Conservation (phyloP, 2,888 invertebrate species). For the Ennomos quercinarius region DNA sequence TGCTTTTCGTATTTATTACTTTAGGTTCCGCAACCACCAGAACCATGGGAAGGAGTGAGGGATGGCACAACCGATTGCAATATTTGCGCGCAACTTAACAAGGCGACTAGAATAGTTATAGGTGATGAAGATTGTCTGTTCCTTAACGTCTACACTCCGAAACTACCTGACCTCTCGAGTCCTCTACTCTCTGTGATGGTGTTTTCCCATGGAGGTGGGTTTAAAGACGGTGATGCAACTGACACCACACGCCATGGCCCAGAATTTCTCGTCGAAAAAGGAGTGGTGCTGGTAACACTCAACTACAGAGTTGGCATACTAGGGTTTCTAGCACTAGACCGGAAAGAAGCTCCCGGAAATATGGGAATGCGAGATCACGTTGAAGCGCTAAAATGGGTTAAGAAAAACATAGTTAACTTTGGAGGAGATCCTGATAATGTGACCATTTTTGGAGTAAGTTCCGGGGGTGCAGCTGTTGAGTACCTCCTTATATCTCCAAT, state of each 20-base stretch:
- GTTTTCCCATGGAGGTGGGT: slow-evolving; percentile 79
- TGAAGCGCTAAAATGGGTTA: slow-evolving; percentile 81
- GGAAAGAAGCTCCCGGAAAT: slow-evolving; percentile 77
- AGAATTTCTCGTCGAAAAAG: slow-evolving; percentile 73
- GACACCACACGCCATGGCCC: slow-evolving; percentile 69
- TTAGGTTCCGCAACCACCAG: slow-evolving; percentile 69
- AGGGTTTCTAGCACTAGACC: slow-evolving; percentile 70
- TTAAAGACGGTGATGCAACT: slow-evolving; percentile 73
- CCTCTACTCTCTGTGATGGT: slow-evolving; percentile 72
- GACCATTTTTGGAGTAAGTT: slow-evolving; percentile 82
- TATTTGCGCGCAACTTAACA: slow-evolving; percentile 87
- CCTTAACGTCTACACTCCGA: slow-evolving; percentile 88
- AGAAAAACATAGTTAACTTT: slow-evolving; percentile 76
- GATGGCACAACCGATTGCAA: slow-evolving; percentile 87
- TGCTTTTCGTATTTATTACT: slow-evolving; percentile 33
- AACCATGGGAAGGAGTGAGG: slow-evolving; percentile 85
- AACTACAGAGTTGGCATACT: slow-evolving; percentile 79
- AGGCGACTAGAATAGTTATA: slow-evolving; percentile 75
- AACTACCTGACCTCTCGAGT: slow-evolving; percentile 49
- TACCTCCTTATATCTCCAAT: slow-evolving; percentile 73
- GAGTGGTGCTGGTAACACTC: slow-evolving; percentile 72
- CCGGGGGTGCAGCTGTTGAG: slow-evolving; percentile 79
- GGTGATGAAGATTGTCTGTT: slow-evolving; percentile 88
- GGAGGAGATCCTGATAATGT: slow-evolving; percentile 79
- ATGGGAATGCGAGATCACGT: slow-evolving; percentile 83